Percentiles rank a stretch among this genome's conserved stretches.
Evolutionary conservation across 2,888 invertebrate species (phyloP).

Genomic region (Phaonia tiefii): DNA sequence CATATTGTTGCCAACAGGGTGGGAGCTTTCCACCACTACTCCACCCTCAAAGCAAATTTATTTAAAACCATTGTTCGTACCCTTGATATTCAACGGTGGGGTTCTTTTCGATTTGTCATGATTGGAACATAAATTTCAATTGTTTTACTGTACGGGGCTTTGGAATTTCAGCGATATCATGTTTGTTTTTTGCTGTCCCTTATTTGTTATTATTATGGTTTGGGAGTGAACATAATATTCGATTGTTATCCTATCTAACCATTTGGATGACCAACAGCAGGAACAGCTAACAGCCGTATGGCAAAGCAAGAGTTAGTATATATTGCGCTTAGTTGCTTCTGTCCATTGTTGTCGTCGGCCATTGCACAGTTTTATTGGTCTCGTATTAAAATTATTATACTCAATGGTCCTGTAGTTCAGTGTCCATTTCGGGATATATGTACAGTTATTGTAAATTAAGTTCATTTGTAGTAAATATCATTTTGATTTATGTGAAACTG

Average conservation of each 20-base stretch:
- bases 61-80: slow-evolving; percentile 26
- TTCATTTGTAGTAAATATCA: slow-evolving; percentile 15
- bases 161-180: no score
- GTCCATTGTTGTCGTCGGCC: slow-evolving; percentile 11
- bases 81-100: slow-evolving; percentile 6
- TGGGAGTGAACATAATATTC: slow-evolving; percentile 32
- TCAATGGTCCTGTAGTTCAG: neutral
- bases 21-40: neutral
- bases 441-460: slow-evolving; percentile 44
- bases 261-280: slow-evolving; percentile 14
- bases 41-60: neutral
- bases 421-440: slow-evolving; percentile 8
- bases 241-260: slow-evolving; percentile 40
- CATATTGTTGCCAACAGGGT: neutral
- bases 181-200: slow-evolving; percentile 22
- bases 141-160: neutral
- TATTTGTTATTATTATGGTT: slow-evolving; percentile 51
- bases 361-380: slow-evolving; percentile 14
- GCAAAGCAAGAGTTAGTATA: neutral
- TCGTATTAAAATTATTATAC: slow-evolving; percentile 21
- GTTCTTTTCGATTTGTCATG: slow-evolving; percentile 27
- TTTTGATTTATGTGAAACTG: slow-evolving; percentile 31
- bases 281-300: neutral
- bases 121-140: slow-evolving; percentile 24
- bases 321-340: neutral